Evolutionary conservation across 1,140 invertebrate genomes (phyloP).

Genomic region (Drosophila kepulauana): DNA sequence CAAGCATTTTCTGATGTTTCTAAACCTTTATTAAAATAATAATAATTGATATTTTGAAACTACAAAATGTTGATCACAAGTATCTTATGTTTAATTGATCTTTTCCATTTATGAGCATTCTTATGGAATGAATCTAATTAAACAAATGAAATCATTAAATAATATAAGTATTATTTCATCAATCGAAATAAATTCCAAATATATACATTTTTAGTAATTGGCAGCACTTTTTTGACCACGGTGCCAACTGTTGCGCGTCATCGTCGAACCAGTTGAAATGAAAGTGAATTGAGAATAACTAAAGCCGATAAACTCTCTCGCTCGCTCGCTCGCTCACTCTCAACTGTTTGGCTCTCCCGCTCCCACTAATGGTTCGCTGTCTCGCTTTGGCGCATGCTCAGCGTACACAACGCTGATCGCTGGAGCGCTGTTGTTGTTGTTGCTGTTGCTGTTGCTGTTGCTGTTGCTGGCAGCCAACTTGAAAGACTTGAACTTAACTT

Average conservation of each 20-base stretch:
- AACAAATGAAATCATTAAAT: too few relatives aligned
- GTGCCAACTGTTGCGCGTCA: slow-evolving; percentile 34
- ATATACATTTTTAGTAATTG: too few relatives aligned
- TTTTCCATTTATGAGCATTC: too few relatives aligned
- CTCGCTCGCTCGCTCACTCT: slow-evolving; percentile 2
- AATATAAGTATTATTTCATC: too few relatives aligned
- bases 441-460: slow-evolving; percentile 23
- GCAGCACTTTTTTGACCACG: slow-evolving; percentile 11
- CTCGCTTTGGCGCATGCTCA: neutral
- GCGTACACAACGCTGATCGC: neutral
- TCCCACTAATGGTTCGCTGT: neutral
- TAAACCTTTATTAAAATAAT: too few relatives aligned
- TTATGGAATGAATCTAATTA: too few relatives aligned
- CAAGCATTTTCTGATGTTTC: too few relatives aligned
- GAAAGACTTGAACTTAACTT: slow-evolving; percentile 44
- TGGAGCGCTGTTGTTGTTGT: slow-evolving; percentile 19
- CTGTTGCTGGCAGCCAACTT: slow-evolving; percentile 12
- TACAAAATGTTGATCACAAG: too few relatives aligned
- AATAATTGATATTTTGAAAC: too few relatives aligned
- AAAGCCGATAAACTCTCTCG: slow-evolving; percentile 7
- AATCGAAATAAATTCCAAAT: too few relatives aligned
- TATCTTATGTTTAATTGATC: too few relatives aligned
- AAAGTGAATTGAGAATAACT: slow-evolving; percentile 71
- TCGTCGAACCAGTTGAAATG: slow-evolving; percentile 64
- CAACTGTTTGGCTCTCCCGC: neutral